These are phyloP conservation scores for Scaptomyza tumidula DNA, from an alignment of 2,888 invertebrate species.

Conservation along the genomic window DNA sequence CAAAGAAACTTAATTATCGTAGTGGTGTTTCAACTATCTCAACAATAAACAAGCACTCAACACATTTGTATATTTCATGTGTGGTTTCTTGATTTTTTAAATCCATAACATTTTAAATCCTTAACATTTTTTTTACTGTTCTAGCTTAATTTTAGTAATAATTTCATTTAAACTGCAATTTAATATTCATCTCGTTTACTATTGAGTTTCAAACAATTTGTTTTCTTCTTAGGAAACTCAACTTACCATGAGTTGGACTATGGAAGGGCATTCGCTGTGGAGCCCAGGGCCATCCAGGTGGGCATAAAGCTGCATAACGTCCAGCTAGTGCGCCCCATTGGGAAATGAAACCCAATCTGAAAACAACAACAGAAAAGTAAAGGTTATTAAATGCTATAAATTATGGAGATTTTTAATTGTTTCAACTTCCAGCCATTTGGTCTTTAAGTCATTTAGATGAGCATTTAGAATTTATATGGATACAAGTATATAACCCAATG, in stretches of 20 bases:
- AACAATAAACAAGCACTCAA: background rate
- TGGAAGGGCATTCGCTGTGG: slow-evolving; percentile 85
- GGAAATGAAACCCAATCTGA: slow-evolving; percentile 92
- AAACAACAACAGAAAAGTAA: slow-evolving; percentile 77
- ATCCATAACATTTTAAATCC: too few species aligned
- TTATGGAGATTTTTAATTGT: slow-evolving; percentile 52
- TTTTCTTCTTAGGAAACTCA: background rate
- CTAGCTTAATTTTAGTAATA: too few species aligned
- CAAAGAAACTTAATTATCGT: background rate
- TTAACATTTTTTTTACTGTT: background rate
- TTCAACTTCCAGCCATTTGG: slow-evolving; percentile 30
- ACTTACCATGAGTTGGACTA: slow-evolving; percentile 89
- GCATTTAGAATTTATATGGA: slow-evolving; percentile 20
- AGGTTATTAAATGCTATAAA: slow-evolving; percentile 56
- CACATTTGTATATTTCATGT: background rate
- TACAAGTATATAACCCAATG: slow-evolving; percentile 26
- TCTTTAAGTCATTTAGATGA: slow-evolving; percentile 35
- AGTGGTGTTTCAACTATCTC: background rate
- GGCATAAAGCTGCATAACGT: slow-evolving; percentile 89
- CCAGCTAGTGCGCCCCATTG: slow-evolving; percentile 92
- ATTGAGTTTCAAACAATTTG: background rate
- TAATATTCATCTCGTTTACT: background rate
- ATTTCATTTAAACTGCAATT: background rate
- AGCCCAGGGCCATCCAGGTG: slow-evolving; percentile 88
- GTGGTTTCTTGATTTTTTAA: too few species aligned